Evolutionary conservation across 2,797 vertebrate species (phyloP).

Genomic region (Gobionotothen gibberifrons): DNA sequence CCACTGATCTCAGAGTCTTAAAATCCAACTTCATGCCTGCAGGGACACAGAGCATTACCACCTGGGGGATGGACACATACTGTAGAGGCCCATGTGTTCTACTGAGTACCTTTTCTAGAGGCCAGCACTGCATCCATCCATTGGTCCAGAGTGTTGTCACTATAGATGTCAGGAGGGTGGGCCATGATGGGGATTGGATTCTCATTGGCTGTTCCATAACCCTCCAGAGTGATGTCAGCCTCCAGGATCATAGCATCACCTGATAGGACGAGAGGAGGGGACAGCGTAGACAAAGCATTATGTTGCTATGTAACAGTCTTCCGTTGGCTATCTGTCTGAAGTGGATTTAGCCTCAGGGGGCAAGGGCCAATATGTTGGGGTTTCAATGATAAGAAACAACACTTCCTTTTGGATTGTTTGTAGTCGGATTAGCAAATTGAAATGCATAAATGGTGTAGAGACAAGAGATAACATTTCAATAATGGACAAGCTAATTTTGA

Average conservation of each 20-base stretch:
- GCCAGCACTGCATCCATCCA: slow-evolving; percentile 86
- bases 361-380: too few relatives aligned
- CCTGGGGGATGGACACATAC: not conserved
- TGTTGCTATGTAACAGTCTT: too few relatives aligned
- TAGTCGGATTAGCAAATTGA: too few relatives aligned
- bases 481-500: too few relatives aligned
- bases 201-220: slow-evolving; percentile 78
- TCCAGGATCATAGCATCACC: slow-evolving; percentile 87
- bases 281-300: not conserved
- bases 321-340: too few relatives aligned
- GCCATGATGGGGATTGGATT: slow-evolving; percentile 89
- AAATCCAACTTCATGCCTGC: slow-evolving; percentile 90
- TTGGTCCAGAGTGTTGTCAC: slow-evolving; percentile 88
- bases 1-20: slow-evolving; percentile 81
- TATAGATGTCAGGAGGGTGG: slow-evolving; percentile 85
- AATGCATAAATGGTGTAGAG: too few relatives aligned
- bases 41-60: slow-evolving; percentile 8
- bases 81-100: not conserved
- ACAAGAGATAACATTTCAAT: too few relatives aligned
- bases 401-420: too few relatives aligned
- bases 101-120: slow-evolving; percentile 82
- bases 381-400: too few relatives aligned
- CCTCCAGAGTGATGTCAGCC: slow-evolving; percentile 86
- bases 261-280: slow-evolving; percentile 38
- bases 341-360: too few relatives aligned